Base-by-base conservation (phyloP, 1,140 invertebrate species). In the Augochlora pura region DNA sequence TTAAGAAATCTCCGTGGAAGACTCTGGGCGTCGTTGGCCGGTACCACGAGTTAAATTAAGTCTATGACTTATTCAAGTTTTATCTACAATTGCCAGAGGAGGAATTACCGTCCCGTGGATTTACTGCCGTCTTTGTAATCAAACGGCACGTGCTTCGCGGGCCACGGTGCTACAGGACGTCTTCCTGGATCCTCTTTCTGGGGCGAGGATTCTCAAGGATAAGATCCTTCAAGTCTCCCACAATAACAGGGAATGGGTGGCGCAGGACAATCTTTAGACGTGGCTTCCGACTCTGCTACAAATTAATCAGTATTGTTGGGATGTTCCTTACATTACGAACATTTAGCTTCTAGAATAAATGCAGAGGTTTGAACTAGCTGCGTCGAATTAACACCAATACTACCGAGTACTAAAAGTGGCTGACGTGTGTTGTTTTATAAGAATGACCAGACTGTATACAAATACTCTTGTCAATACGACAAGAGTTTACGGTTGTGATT, bases 51-150 rank as follows among this genome's bases (percentile, higher is more conserved):
- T 88, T 92, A 91, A 92, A 91, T 93, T 92, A 93, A 93, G 88
- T 90, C 91, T 91, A 92, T 93, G 91, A 93, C 91, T 92, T 93
- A 93, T 92, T 92, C 89, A 88, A 90, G 86, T 92, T 93, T 93
- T 93, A 93, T 93, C 92, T 92, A 89, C 90, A 90, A 92, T 92
- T 93, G 91, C 91, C 92, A 91, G 90, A 87, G 89, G 82, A 89
- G 87, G 80, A 88, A 86, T 86, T 86, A 81, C 84, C 52, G 69
- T 42, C 68, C 64, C 62, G 65, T 81, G 78, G 82, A 88, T 88
- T 88, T 88, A 88, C 82, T 79, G 84, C 77, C 71, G 84, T 79
- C 83, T 39, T 84, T 77, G 86, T 84, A 82, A 88, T 88, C 87
- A 86, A 88, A 88, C 65, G 80, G 59, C 80, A 77, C 77, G 81